Conservation (phyloP, 2,888 invertebrate genomes). For the Cephus runcator region DNA sequence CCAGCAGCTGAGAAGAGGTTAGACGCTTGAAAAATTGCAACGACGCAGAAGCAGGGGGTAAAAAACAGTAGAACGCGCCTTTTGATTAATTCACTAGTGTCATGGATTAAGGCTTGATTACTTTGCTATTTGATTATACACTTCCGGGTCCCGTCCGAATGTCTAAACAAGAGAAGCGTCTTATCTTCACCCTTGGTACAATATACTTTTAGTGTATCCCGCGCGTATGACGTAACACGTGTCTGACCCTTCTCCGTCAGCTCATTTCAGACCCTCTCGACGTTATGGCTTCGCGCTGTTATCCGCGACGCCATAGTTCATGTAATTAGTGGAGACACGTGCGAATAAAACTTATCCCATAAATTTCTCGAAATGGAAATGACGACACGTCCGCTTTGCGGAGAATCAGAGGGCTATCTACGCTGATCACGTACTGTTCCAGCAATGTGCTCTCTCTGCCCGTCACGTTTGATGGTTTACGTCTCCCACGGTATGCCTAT, state of each 20-base stretch:
- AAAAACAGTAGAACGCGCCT: not conserved
- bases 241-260: not conserved
- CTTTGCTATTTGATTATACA: not conserved
- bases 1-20: not conserved
- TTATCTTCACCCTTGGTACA: not conserved
- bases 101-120: not conserved
- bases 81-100: not conserved
- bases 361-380: constrained; percentile 46
- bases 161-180: not conserved
- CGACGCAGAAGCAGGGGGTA: not conserved
- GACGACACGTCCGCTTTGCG: constrained; percentile 38
- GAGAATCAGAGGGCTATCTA: constrained; percentile 27
- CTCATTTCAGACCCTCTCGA: not conserved
- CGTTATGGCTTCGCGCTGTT: constrained; percentile 8
- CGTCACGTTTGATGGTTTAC: constrained; percentile 54
- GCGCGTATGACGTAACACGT: not conserved
- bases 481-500: constrained; percentile 45
- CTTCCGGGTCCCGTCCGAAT: not conserved
- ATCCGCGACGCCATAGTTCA: constrained; percentile 14
- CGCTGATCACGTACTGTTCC: constrained; percentile 49
- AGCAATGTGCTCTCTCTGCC: constrained; percentile 45
- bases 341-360: constrained; percentile 44
- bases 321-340: constrained; percentile 39
- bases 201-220: not conserved
- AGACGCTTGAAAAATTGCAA: not conserved